Percentiles rank a stretch among this genome's conserved stretches.
Evolutionary conservation across 1,140 invertebrate species (phyloP).

Genomic region (Drosophila bipectinata): DNA sequence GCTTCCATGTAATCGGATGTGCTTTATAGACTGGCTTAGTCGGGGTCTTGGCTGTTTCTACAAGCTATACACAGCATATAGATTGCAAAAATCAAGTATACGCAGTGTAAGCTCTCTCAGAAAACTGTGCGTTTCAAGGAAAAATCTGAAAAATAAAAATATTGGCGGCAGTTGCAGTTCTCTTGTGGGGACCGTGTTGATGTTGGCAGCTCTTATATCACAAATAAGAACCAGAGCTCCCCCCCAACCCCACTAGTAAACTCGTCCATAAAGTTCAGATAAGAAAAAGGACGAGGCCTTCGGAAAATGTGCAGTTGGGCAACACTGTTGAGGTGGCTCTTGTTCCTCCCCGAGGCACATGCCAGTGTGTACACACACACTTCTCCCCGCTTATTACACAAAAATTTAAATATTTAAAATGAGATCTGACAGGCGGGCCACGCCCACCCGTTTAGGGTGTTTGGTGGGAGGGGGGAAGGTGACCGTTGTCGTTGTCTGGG

Average conservation of each 20-base stretch:
- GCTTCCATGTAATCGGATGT: conserved; percentile 33
- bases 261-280: conserved; percentile 63
- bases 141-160: conserved; percentile 27
- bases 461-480: neutral
- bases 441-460: neutral
- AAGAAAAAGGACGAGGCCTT: conserved; percentile 14
- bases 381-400: conserved; percentile 33
- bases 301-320: conserved; percentile 44
- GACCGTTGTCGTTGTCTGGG: conserved; percentile 9
- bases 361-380: neutral
- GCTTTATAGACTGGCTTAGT: neutral
- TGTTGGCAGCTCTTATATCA: neutral
- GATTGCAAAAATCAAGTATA: neutral
- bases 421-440: conserved; percentile 6
- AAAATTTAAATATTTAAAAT: conserved; percentile 48
- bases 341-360: conserved; percentile 22
- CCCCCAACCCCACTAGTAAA: conserved; percentile 30
- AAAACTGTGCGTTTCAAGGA: conserved; percentile 56
- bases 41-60: conserved; percentile 9
- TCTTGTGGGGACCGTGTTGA: conserved; percentile 2
- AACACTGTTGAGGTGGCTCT: conserved; percentile 29
- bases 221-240: conserved; percentile 40
- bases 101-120: neutral
- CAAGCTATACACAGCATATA: too few species aligned
- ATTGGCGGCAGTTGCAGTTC: conserved; percentile 6